phyloP scores from a whole-genome alignment of 2,797 vertebrate species.

The Poecilia velifera region DNA sequence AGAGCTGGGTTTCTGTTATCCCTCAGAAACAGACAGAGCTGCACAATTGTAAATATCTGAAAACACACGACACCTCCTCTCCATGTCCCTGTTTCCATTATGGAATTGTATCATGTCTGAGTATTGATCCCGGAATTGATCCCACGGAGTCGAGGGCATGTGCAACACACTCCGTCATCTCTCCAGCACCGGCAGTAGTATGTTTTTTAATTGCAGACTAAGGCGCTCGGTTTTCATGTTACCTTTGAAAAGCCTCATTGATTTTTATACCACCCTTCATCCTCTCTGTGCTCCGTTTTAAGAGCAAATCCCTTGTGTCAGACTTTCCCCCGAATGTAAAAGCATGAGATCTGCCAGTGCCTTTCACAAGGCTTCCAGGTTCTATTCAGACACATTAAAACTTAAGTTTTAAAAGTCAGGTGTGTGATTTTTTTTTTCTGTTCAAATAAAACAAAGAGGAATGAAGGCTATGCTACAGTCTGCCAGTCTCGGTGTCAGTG shows the following conservation, averaged over 20 bases:
- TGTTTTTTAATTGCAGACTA: constrained; percentile 78
- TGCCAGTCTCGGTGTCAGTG: constrained; percentile 11
- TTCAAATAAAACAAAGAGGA: constrained; percentile 44
- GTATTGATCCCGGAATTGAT: constrained; percentile 78
- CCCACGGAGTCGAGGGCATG: constrained; percentile 71
- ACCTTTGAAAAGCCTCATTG: constrained; percentile 81
- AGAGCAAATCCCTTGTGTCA: constrained; percentile 71
- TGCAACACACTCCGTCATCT: constrained; percentile 68
- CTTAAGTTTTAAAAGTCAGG: constrained; percentile 35
- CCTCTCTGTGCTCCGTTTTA: constrained; percentile 67
- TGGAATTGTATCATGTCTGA: constrained; percentile 75
- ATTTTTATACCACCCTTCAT: constrained; percentile 78
- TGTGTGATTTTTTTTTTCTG: constrained; percentile 12
- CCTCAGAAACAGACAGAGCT: constrained; percentile 36
- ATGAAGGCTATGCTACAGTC: constrained; percentile 19
- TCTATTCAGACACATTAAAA: constrained; percentile 62
- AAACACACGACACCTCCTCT: constrained; percentile 43
- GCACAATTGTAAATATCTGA: constrained; percentile 66
- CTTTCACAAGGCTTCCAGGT: constrained; percentile 67
- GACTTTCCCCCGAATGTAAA: constrained; percentile 68
- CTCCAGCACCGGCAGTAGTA: constrained; percentile 63
- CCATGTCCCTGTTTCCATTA: constrained; percentile 63
- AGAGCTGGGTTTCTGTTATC: constrained; percentile 27
- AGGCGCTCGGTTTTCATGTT: constrained; percentile 75
- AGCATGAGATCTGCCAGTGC: constrained; percentile 70